Evolutionary conservation across 2,113 vertebrate species (phyloP).

Genomic region (Turdus rufiventris): DNA sequence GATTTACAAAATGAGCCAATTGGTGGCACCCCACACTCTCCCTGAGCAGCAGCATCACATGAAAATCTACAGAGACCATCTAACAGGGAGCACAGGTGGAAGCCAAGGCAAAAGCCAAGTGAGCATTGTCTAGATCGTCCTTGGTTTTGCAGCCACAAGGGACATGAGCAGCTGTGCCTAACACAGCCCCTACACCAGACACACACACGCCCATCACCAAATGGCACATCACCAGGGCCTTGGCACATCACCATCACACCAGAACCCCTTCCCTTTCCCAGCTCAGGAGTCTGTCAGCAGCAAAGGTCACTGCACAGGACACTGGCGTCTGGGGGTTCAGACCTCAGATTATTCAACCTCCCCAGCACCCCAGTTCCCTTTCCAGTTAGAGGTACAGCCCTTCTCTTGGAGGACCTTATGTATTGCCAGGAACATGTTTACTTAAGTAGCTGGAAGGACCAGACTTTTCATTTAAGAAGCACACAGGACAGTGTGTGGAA

Average conservation of each 20-base stretch:
- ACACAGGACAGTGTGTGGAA: rapidly evolving
- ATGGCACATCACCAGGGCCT: rapidly evolving
- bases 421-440: not conserved
- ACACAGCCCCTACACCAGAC: not conserved
- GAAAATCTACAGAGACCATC: not conserved
- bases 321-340: not conserved
- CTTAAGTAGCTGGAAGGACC: not conserved
- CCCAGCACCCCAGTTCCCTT: not conserved
- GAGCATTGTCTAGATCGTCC: not conserved
- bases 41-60: not conserved
- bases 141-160: not conserved
- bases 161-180: not conserved
- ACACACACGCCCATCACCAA: rapidly evolving
- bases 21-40: not conserved
- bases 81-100: not conserved
- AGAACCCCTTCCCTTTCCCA: not conserved
- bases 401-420: not conserved
- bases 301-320: not conserved
- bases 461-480: not conserved
- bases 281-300: not conserved
- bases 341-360: not conserved
- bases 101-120: not conserved
- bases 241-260: not conserved
- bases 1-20: not conserved
- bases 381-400: not conserved